Evolutionary conservation across 2,888 invertebrate genomes (phyloP), one percentile per base, ranked within the genome.

Genomic region (Spisula solida): DNA sequence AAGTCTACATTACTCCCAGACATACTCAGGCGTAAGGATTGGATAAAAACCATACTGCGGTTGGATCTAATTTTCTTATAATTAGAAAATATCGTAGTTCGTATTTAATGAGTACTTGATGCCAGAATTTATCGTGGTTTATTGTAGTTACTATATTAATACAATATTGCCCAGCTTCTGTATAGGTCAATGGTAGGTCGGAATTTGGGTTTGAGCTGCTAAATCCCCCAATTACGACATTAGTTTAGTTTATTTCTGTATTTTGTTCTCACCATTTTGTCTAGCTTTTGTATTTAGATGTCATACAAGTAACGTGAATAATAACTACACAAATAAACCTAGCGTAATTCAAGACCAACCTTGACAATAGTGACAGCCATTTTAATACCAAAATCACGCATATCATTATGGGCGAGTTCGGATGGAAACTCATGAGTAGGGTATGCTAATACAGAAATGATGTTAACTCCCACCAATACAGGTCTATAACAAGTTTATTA

Each of bases 1-100:
- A 66, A 66, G 60, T 66, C 60, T 66, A 66, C 60, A 25, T 66
- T n/a, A 25, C 60, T 66, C 60, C 5, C 60, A 66, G 60, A 66
- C 60, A n/a, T 5, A 60, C 60, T 66, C 60, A 25, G 25, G 6
- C 60, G 25, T 66, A 0, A 66, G 60, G 60, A 66, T 66, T 66
- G 60, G 60, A 66, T 66, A 66, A 66, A 56, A 66, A 4, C 60
- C 60, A 25, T 20, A n/a, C 60, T 66, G 60, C 25, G 60, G 60
- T 66, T 25, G 60, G 10, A 66, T 5, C 5, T n/a, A 66, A 66
- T 66, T 6, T 66, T 25, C 60, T 4, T 66, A 25, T 66, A 66
- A 66, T 66, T 66, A 66, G 10, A 66, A 66, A n/a, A n/a, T 10
- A 66, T n/a, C n/a, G n/a, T 6, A 5, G n/a, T n/a, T 10, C 60